Evolutionary conservation across 2,113 vertebrate genomes (phyloP).

Genomic region (Lethenteron camtschaticum): DNA sequence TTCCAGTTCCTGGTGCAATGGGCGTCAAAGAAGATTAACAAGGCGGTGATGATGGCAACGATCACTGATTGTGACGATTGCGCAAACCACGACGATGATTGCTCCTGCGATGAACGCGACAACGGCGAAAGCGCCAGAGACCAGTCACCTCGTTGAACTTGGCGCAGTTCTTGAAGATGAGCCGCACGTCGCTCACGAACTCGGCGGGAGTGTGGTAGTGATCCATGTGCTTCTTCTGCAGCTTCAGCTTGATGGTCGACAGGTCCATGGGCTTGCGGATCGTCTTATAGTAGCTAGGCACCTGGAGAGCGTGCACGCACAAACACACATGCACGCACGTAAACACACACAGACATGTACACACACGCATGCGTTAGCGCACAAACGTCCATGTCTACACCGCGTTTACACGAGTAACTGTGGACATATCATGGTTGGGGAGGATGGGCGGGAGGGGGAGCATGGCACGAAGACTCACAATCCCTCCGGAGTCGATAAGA

Average conservation of each 20-base stretch:
- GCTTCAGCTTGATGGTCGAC: conserved; percentile 72
- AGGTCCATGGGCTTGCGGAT: conserved; percentile 97
- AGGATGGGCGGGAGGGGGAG: too few relatives aligned
- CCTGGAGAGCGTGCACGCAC: conserved; percentile 22
- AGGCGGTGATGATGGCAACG: too few relatives aligned
- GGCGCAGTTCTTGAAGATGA: conserved; percentile 96
- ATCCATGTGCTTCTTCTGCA: conserved; percentile 63
- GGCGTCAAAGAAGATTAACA: too few relatives aligned
- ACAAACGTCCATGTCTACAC: too few relatives aligned
- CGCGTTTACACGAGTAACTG: too few relatives aligned
- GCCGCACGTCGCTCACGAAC: conserved; percentile 72
- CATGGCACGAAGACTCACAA: too few relatives aligned
- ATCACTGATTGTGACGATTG: too few relatives aligned
- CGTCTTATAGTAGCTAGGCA: conserved; percentile 98
- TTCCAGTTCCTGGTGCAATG: too few relatives aligned
- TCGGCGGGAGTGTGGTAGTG: conserved; percentile 61
- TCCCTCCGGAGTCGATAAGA: too few relatives aligned
- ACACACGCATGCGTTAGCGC: background rate
- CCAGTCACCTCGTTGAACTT: conserved; percentile 95
- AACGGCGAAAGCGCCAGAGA: background rate
- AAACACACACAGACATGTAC: background rate
- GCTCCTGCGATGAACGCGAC: too few relatives aligned
- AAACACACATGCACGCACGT: background rate
- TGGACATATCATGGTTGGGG: too few relatives aligned
- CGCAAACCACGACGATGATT: too few relatives aligned